phyloP scores from a whole-genome alignment of 2,888 invertebrate genomes.

The Calameuta pallipes region DNA sequence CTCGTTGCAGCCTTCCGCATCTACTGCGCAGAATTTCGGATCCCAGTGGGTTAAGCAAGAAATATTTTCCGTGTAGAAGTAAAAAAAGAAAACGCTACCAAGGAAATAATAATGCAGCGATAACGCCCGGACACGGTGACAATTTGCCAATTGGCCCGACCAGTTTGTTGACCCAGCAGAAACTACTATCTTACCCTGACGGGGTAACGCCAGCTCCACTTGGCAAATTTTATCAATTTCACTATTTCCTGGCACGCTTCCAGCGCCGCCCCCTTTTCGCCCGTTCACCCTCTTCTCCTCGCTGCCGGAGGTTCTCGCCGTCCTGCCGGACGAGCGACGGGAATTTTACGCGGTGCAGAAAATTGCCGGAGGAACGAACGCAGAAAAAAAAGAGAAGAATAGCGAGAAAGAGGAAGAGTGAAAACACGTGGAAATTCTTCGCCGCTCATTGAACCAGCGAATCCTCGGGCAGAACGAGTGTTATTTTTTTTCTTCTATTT shows the following conservation, averaged over 20 bases:
- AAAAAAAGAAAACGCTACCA: background rate
- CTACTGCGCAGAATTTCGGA: background rate
- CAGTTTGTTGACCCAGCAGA: constrained; percentile 47
- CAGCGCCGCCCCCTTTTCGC: constrained; percentile 25
- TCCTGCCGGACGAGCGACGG: background rate
- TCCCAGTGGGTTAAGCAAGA: background rate
- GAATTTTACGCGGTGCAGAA: background rate
- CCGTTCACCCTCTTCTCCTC: no score
- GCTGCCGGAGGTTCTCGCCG: background rate
- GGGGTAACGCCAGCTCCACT: constrained; percentile 32
- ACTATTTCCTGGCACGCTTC: constrained; percentile 48
- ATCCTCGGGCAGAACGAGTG: background rate
- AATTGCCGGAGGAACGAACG: background rate
- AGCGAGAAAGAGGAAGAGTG: background rate
- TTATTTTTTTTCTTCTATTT: background rate
- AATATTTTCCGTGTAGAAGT: background rate
- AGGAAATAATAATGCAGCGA: background rate
- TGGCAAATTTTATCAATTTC: constrained; percentile 56
- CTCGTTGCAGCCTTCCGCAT: background rate
- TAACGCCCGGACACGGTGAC: constrained; percentile 23
- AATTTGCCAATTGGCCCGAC: constrained; percentile 47
- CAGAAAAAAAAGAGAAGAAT: background rate
- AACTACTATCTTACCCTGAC: constrained; percentile 38
- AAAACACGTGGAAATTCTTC: background rate
- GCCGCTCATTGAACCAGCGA: background rate